These are phyloP conservation scores for Passer domesticus DNA, from an alignment of 2,113 vertebrate genomes.

Conservation along the genomic window DNA sequence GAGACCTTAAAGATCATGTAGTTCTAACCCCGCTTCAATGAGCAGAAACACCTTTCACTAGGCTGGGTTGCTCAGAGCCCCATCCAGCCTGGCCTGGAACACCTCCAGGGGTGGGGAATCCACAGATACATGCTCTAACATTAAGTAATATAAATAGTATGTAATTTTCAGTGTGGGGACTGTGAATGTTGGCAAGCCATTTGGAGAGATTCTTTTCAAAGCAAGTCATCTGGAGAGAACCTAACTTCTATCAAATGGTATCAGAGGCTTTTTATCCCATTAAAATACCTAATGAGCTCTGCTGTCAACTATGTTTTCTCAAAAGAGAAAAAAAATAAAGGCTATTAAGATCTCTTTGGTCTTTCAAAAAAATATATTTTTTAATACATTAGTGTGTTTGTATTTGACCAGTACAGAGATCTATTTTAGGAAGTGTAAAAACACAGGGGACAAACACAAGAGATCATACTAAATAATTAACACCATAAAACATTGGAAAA, in stretches of 20 bases:
- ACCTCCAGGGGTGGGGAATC: background rate
- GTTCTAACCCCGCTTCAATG: background rate
- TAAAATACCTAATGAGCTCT: background rate
- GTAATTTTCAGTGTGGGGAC: background rate
- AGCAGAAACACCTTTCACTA: background rate
- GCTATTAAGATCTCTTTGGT: background rate
- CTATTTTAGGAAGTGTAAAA: background rate
- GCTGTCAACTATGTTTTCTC: background rate
- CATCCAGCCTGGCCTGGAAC: background rate
- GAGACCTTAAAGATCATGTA: background rate
- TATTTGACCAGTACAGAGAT: background rate
- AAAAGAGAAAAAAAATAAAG: background rate
- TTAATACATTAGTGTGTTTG: background rate
- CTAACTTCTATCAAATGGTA: background rate
- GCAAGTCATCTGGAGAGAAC: background rate
- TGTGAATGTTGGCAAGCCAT: background rate
- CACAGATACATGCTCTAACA: background rate
- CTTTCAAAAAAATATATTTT: background rate
- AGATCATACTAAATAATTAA: background rate
- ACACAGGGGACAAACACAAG: background rate
- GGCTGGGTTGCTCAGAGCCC: background rate
- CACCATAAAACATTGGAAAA: background rate
- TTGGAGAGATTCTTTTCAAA: background rate
- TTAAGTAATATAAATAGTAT: background rate
- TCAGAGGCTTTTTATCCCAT: background rate